Conservation (phyloP, 2,113 vertebrate genomes). For the Climacteris rufus region DNA sequence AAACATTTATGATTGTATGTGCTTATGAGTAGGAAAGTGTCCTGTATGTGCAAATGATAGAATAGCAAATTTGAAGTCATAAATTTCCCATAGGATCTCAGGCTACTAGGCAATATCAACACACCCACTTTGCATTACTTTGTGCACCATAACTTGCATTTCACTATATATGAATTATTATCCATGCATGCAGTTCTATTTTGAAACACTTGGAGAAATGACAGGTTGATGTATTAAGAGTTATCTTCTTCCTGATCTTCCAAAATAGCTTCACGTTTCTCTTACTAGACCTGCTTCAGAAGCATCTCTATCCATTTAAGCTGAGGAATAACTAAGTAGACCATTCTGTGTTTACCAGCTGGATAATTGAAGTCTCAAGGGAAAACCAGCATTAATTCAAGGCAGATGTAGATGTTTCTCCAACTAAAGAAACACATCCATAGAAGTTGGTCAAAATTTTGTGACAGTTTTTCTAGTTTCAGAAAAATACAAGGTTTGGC, state of each 20-base stretch:
- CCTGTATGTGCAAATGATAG: not conserved
- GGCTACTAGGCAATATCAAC: not conserved
- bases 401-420: not conserved
- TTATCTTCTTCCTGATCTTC: not conserved
- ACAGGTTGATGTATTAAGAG: not conserved
- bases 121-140: accelerated
- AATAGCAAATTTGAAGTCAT: not conserved
- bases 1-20: not conserved
- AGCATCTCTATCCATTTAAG: not conserved
- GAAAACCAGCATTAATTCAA: not conserved
- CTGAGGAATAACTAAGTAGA: not conserved
- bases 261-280: not conserved
- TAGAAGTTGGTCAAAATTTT: not conserved
- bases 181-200: not conserved
- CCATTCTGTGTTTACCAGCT: not conserved
- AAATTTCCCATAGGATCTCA: not conserved
- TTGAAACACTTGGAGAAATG: not conserved
- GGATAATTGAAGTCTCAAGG: not conserved
- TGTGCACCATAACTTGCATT: not conserved
- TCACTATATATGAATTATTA: not conserved
- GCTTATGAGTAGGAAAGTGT: not conserved
- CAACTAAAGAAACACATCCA: not conserved
- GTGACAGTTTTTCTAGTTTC: not conserved
- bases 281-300: not conserved
- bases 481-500: not conserved